phyloP scores from a whole-genome alignment of 2,113 vertebrate genomes.

The Machaerirhynchus nigripectus region DNA sequence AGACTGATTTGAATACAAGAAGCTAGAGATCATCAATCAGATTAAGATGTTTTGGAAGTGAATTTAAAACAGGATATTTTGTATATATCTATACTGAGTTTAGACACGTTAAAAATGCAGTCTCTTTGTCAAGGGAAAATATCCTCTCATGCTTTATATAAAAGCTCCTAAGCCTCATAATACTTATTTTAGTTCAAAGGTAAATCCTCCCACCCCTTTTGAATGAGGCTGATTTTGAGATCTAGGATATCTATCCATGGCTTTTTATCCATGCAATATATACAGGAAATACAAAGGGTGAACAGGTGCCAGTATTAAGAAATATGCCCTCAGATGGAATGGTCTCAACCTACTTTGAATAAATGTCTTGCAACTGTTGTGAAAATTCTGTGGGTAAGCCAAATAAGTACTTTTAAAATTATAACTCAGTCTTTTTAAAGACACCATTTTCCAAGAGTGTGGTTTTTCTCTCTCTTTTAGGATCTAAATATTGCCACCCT shows the following conservation, averaged over 20 bases:
- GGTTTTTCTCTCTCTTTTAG: neutral
- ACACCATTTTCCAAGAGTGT: neutral
- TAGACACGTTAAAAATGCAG: neutral
- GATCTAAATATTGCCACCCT: neutral
- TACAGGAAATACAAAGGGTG: neutral
- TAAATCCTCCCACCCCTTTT: neutral
- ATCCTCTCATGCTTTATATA: neutral
- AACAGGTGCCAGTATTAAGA: neutral
- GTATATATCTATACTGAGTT: neutral
- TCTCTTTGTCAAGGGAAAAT: neutral
- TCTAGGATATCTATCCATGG: neutral
- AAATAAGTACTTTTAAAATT: neutral
- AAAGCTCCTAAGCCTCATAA: neutral
- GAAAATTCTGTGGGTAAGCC: neutral
- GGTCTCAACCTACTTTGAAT: neutral
- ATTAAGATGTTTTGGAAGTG: neutral
- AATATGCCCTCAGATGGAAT: neutral
- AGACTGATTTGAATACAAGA: neutral
- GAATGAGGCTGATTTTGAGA: neutral
- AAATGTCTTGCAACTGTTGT: neutral
- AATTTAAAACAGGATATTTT: conserved; percentile 4
- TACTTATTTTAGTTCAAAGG: neutral
- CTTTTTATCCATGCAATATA: neutral
- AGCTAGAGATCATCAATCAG: neutral
- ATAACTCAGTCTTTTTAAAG: neutral